Base-by-base conservation (phyloP, 2,888 invertebrate genomes). In the Strigamia crassipes region DNA sequence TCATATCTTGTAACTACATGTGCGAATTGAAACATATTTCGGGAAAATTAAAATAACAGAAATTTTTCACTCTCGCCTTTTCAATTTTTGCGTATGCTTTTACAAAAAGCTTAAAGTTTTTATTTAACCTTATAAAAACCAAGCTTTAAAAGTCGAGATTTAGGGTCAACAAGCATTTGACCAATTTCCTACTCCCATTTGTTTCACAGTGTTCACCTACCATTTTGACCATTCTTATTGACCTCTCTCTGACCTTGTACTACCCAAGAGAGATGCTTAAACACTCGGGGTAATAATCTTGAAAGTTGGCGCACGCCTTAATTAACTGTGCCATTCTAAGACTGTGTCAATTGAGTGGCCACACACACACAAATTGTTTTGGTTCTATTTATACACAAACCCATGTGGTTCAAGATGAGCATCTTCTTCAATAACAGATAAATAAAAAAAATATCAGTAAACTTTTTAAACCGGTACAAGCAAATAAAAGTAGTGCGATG, bases 271-370 rank as follows among this genome's bases (percentile, higher is more conserved):
- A 66, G 21, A 66, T 66, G 61, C 21, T 23, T 66, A 66, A 66
- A 66, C 61, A 66, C 61, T 23, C 61, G 61, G 61, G 21, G 23
- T 66, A 66, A 66, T 66, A 66, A 66, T 66, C 61, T 66, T 23
- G 61, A 6, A 66, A 66, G 61, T 66, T 66, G 61, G 61, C 23
- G 61, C 61, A 66, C 21, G 61, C 61, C 61, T 66, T 66, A 66
- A 66, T 66, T 66, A 66, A 66, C 61, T 23, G 61, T 66, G 61
- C 61, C 61, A 66, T 66, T 66, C 8, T 66, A 66, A 66, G 61
- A 66, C 61, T 66, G 61, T 66, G 61, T 66, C 61, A 66, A 66
- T 66, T 21, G 61, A 66, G 61, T 66, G 61, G 61, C 61, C 61
- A 66, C 21, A 66, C 61, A 66, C 51, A 66, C 61, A 66, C 13